Conservation (phyloP, 2,113 vertebrate species). For the Gavia stellata region DNA sequence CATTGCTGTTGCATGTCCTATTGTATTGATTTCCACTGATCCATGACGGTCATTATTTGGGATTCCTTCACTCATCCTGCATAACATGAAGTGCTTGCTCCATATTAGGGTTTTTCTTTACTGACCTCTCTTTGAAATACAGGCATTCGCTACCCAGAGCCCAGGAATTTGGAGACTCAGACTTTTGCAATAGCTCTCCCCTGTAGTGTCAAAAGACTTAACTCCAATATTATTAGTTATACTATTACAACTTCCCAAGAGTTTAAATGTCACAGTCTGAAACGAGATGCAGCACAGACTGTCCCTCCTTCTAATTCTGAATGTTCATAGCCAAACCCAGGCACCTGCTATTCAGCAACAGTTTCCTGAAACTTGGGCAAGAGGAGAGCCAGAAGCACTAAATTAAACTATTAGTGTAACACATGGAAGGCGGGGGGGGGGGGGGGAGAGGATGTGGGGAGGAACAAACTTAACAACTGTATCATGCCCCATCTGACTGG, state of each 20-base stretch:
- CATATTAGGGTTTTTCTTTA: background rate
- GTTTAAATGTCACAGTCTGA: background rate
- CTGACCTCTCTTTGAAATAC: background rate
- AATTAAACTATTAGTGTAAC: background rate
- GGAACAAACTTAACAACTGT: background rate
- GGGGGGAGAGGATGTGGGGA: accelerated
- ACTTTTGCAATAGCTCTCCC: background rate
- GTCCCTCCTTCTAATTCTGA: background rate
- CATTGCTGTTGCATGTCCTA: background rate
- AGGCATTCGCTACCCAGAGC: background rate
- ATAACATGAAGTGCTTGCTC: background rate
- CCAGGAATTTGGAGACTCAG: background rate
- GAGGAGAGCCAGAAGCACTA: background rate
- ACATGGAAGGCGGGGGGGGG: background rate
- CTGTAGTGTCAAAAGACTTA: background rate
- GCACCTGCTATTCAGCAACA: background rate
- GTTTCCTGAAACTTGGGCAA: background rate
- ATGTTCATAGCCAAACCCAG: background rate
- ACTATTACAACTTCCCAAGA: background rate
- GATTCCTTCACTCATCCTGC: background rate
- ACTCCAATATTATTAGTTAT: background rate
- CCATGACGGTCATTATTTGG: background rate
- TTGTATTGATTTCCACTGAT: background rate
- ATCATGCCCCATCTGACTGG: background rate
- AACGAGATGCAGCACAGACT: background rate